Conservation (phyloP, 30 jellyfish, hydroid and myxozoan genomes). For the Chrysaora quinquecirrha region DNA sequence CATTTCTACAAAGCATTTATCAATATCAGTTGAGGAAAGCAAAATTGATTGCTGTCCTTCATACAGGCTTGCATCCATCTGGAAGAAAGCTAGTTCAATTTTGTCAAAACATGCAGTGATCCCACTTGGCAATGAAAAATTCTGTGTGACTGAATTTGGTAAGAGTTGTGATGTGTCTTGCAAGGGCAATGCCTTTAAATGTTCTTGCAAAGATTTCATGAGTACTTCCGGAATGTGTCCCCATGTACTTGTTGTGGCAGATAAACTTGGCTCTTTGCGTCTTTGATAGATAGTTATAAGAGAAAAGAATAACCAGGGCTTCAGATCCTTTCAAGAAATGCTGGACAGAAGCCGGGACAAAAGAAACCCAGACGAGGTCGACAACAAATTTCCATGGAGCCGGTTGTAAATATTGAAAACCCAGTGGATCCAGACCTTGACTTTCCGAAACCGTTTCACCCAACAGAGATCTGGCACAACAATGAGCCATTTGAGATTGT, state of each 20-base stretch:
- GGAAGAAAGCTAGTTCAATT: slow-evolving; percentile 19
- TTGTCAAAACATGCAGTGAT: slow-evolving; percentile 12
- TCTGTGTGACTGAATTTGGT: slow-evolving; percentile 27
- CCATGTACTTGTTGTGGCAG: slow-evolving; percentile 32
- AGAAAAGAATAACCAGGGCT: slow-evolving; percentile 24
- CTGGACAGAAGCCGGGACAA: slow-evolving; percentile 28
- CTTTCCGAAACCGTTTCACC: slow-evolving; percentile 27
- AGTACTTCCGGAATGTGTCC: slow-evolving; percentile 30
- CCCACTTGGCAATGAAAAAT: slow-evolving; percentile 19
- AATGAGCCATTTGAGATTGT: slow-evolving; percentile 26
- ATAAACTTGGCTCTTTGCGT: slow-evolving; percentile 20
- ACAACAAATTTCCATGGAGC: slow-evolving; percentile 15
- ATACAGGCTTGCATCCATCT: slow-evolving; percentile 1
- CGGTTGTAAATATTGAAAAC: slow-evolving; percentile 1
- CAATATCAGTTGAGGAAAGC: slow-evolving; percentile 21
- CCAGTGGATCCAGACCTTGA: slow-evolving; percentile 23
- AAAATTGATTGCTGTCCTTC: slow-evolving; percentile 16
- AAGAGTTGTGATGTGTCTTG: slow-evolving; percentile 27
- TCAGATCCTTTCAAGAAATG: slow-evolving; percentile 21
- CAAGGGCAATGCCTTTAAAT: slow-evolving; percentile 1
- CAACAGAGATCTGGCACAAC: slow-evolving; percentile 42
- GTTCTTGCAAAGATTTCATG: slow-evolving; percentile 23
- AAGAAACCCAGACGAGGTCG: slow-evolving; percentile 13
- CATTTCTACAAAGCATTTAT: neutral
- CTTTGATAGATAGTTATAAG: neutral